phyloP scores from a whole-genome alignment of 2,888 invertebrate species.

The Platerodrilus igneus region DNA sequence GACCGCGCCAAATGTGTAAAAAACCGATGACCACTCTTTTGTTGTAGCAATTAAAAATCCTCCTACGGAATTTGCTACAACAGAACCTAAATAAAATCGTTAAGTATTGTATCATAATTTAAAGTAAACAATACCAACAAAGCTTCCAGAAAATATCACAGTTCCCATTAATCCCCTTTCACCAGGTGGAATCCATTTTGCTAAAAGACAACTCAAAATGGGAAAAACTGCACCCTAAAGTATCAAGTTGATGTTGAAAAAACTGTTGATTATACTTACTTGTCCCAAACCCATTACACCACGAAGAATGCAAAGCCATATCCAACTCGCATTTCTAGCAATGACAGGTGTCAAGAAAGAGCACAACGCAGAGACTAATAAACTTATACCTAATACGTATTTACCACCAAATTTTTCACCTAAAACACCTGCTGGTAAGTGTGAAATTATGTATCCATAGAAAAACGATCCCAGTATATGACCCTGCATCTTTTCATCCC shows the following conservation, averaged over 20 bases:
- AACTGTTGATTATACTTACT: no score
- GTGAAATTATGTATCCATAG: constrained; percentile 10
- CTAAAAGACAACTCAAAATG: not conserved
- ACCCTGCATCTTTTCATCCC: constrained; percentile 8
- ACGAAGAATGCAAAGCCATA: constrained; percentile 1
- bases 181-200: not conserved
- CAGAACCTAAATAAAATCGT: no score
- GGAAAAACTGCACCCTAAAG: constrained; percentile 3
- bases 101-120: no score
- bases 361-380: not conserved
- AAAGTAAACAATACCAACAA: no score
- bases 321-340: constrained; percentile 1
- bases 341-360: constrained; percentile 8
- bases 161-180: no score
- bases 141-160: no score
- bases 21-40: no score
- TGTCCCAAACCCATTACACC: constrained; percentile 9
- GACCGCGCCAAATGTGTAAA: no score
- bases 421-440: constrained; percentile 11
- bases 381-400: constrained; percentile 1
- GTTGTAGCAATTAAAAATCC: no score
- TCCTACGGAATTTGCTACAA: no score
- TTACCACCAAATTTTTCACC: constrained; percentile 10
- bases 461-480: constrained; percentile 10
- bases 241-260: no score